phyloP scores from a whole-genome alignment of 1,140 invertebrate genomes.

The Berghia stephanieae region DNA sequence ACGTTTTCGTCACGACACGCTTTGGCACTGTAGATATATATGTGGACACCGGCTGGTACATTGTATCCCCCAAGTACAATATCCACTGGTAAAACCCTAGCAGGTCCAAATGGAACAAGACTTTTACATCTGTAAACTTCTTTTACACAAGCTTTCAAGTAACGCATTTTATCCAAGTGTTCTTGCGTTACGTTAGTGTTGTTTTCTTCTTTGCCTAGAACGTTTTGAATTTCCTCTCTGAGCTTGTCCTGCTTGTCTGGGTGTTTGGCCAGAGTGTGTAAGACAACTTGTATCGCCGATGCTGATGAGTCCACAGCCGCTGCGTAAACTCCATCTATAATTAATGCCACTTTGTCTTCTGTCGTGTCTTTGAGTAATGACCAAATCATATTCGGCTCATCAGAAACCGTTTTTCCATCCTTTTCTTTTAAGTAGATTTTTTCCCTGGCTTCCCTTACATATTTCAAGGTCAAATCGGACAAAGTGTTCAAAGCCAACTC shows the following conservation, averaged over 20 bases:
- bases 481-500: too few species aligned
- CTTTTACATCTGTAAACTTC: conserved; percentile 75
- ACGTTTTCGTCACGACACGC: background rate
- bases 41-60: conserved; percentile 14
- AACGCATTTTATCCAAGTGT: conserved; percentile 73
- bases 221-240: conserved; percentile 72
- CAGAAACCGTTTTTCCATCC: background rate
- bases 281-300: conserved; percentile 81
- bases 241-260: conserved; percentile 69
- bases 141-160: conserved; percentile 82
- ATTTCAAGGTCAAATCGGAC: too few species aligned
- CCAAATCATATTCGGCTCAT: background rate
- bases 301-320: too few species aligned
- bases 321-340: too few species aligned
- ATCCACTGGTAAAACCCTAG: background rate
- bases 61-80: conserved; percentile 13
- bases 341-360: too few species aligned
- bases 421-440: background rate
- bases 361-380: conserved; percentile 66
- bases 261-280: conserved; percentile 80
- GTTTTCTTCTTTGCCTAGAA: conserved; percentile 69
- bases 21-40: background rate
- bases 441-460: background rate
- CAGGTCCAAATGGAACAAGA: background rate
- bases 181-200: conserved; percentile 72